Evolutionary conservation across 2,113 vertebrate species (phyloP).

Genomic region (Coreoperca whiteheadi): DNA sequence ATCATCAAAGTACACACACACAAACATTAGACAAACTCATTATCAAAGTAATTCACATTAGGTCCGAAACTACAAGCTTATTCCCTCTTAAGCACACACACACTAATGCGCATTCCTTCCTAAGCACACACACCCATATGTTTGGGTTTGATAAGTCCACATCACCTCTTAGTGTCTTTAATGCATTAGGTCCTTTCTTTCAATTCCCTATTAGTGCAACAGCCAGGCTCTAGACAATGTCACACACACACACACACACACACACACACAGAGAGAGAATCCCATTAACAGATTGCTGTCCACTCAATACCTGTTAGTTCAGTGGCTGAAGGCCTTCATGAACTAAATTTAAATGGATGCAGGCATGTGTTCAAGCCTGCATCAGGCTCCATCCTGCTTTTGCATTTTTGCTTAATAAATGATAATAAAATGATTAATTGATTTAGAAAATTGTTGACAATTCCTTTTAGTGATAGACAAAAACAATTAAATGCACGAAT

Average conservation of each 20-base stretch:
- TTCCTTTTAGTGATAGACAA: too few species aligned
- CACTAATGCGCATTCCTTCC: slow-evolving; percentile 16
- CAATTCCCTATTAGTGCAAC: slow-evolving; percentile 32
- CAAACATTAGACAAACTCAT: slow-evolving; percentile 17
- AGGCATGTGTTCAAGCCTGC: not conserved
- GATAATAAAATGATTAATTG: too few species aligned
- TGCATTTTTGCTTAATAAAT: too few species aligned
- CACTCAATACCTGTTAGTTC: slow-evolving; percentile 3
- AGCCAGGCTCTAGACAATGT: slow-evolving; percentile 9
- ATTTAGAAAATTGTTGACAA: too few species aligned
- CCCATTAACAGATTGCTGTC: slow-evolving; percentile 45
- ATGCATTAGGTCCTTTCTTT: slow-evolving; percentile 51
- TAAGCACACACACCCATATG: slow-evolving; percentile 67
- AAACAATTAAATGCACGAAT: too few species aligned
- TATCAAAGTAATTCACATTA: slow-evolving; percentile 44
- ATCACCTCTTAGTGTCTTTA: slow-evolving; percentile 56
- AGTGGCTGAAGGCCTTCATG: slow-evolving; percentile 1
- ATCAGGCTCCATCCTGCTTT: not conserved
- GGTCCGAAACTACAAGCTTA: slow-evolving; percentile 49
- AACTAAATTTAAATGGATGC: not conserved
- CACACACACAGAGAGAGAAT: slow-evolving; percentile 15
- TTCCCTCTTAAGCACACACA: slow-evolving; percentile 40
- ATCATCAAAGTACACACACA: slow-evolving; percentile 6
- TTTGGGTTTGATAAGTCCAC: slow-evolving; percentile 61
- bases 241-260: not conserved